A percentile compares a stretch with the other conserved stretches of the same genome.
Evolutionary conservation across 2,888 invertebrate genomes (phyloP).

Genomic region (Agrilus cyanescens): DNA sequence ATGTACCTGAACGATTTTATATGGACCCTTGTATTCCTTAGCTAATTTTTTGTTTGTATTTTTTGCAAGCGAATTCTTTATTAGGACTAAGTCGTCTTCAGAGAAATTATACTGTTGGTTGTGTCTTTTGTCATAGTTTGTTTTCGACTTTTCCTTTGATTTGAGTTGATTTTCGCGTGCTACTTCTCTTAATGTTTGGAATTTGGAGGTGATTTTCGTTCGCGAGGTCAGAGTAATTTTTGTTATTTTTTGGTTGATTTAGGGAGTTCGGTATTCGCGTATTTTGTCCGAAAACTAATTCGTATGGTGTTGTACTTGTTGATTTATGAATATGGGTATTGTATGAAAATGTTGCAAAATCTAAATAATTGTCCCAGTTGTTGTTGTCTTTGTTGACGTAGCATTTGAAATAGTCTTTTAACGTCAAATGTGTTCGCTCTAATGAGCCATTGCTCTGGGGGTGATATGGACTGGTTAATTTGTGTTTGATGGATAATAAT

Average conservation of each 20-base stretch:
- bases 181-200: constrained; percentile 5
- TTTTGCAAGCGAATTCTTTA: constrained; percentile 5
- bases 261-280: constrained; percentile 8
- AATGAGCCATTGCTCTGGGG: constrained; percentile 3
- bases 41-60: constrained; percentile 6
- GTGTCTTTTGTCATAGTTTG: constrained; percentile 2
- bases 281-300: constrained; percentile 5
- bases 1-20: constrained; percentile 8
- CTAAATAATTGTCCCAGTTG: constrained; percentile 3
- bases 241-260: constrained; percentile 4
- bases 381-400: constrained; percentile 1
- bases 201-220: constrained; percentile 6
- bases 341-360: background rate
- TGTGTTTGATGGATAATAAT: background rate
- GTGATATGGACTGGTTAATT: background rate
- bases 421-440: constrained; percentile 5
- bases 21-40: constrained; percentile 7
- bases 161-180: constrained; percentile 8
- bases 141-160: constrained; percentile 8
- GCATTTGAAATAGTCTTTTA: constrained; percentile 2
- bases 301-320: background rate
- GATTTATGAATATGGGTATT: constrained; percentile 2
- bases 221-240: constrained; percentile 6
- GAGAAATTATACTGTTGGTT: constrained; percentile 3
- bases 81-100: constrained; percentile 2